Evolutionary conservation across 2,113 vertebrate species (phyloP).

Genomic region (Petaurus breviceps): DNA sequence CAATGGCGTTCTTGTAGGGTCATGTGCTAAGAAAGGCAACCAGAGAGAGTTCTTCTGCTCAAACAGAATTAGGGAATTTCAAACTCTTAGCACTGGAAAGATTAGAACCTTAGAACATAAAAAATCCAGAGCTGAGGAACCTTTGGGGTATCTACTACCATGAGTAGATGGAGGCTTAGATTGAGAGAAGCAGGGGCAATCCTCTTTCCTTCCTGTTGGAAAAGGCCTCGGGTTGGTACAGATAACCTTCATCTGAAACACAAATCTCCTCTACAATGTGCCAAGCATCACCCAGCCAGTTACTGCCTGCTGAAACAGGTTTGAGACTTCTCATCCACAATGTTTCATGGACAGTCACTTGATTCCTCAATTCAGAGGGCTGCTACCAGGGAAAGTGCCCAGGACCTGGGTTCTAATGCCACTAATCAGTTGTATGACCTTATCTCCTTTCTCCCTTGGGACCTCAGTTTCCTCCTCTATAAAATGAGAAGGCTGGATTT

Average conservation of each 20-base stretch:
- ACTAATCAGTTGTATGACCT: not conserved
- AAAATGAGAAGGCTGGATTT: not conserved
- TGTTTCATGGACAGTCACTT: conserved; percentile 17
- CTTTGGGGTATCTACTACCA: not conserved
- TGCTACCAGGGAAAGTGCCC: not conserved
- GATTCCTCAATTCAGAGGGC: conserved; percentile 46
- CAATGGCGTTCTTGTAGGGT: not conserved
- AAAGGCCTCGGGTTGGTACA: not conserved
- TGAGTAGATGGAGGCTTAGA: not conserved
- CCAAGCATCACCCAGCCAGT: not conserved
- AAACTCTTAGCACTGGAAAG: not conserved
- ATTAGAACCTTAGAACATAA: not conserved
- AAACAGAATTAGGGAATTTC: not conserved
- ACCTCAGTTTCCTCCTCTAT: not conserved
- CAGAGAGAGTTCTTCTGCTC: not conserved
- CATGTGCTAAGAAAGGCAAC: not conserved
- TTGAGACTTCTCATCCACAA: not conserved
- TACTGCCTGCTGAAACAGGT: not conserved
- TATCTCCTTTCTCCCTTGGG: not conserved
- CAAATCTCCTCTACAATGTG: not conserved
- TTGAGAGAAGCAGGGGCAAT: not conserved
- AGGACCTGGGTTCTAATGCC: not conserved
- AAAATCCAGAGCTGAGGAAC: not conserved
- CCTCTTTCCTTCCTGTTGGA: not conserved
- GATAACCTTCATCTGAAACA: not conserved